Evolutionary conservation across 2,888 invertebrate species (phyloP), one percentile per base, ranked within the genome.

Genomic region (Agonopterix heracliana): DNA sequence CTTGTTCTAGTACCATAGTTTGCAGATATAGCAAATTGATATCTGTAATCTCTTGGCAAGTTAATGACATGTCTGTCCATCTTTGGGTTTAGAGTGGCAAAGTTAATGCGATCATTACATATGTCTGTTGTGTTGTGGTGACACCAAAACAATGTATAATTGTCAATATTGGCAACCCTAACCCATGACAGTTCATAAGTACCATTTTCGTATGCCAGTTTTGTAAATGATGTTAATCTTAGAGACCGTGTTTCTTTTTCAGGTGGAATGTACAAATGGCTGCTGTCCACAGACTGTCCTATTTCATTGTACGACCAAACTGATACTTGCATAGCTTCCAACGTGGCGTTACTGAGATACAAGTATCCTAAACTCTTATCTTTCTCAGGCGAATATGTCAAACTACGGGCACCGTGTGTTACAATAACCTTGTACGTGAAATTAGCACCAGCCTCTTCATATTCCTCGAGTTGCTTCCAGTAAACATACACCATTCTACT

Each of bases 101-200:
- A 88, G 81, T 64, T 86, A 79, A 72, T 89, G 74, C 59, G 81
- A 69, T 89, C 90, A 42, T 87, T 78, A 74, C 94, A 94, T 53
- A 82, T 74, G 54, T 80, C 71, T 34, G 82, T 83, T 9, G 68
- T 63, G 55, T 86, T 85, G 44, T 86, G 78, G 52, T 81, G 80
- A 69, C 94, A 95, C 95, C 95, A 96, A 75, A 95, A 96, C 13
- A 96, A 89, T 0, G 96, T 96, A 60, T 95, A 96, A 71, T 93
- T 92, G 26, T 86, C 89, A 52, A 79, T 70, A 46, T 79, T 76
- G 46, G 80, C 64, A 0, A 93, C 92, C 17, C 90, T 88, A 57
- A 90, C 90, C 96, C 96, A 96, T 8, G 93, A 92, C 9, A 96
- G 74, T 66, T 93, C 93, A 71, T 94, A 95, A 12, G 91, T 90